Evolutionary conservation across 1,140 invertebrate species (phyloP), one percentile per base, ranked within the genome.

Genomic region (Neodiprion lecontei): DNA sequence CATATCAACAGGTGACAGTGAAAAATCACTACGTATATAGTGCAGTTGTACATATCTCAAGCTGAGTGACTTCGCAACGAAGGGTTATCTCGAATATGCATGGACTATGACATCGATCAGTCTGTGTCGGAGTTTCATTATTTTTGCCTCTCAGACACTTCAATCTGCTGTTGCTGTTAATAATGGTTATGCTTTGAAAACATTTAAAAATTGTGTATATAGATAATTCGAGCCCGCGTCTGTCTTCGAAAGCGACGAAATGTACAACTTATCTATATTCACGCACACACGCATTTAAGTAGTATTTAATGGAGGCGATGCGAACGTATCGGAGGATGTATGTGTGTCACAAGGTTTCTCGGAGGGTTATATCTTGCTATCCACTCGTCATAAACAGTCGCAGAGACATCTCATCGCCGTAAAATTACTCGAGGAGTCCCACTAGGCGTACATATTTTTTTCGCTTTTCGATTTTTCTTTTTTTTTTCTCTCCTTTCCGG

Each of bases 21-120:
- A 40, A 40, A 40, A 40, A 40, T 40, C 28, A 5, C 28, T 40
- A 40, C 5, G 28, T 40, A 40, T 40, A 40, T 40, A 40, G 28
- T 40, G 5, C 28, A 40, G 28, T 40, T 40, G 28, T 40, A 3
- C 28, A 5, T 40, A 40, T 40, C 28, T 40, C 28, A 5, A 40
- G 1, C 28, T 5, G 28, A 40, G 2, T 40, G 81, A 87, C 87
- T 85, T 88, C 84, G 86, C 81, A 84, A 80, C 80, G 79, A 81
- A 80, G 74, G 87, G 87, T 88, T 88, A 88, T 88, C 87, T 75
- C 67, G 12, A 76, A 81, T 81, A 84, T 80, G 82, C 84, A 84
- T 81, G 85, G 84, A 84, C 84, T 86, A 88, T 88, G 87, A 89
- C 87, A 89, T 88, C 87, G 82, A 89, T 88, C 87, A 85, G 83